These are phyloP conservation scores for Bugulina stolonifera DNA, from an alignment of 2,888 invertebrate genomes.

Conservation along the genomic window DNA sequence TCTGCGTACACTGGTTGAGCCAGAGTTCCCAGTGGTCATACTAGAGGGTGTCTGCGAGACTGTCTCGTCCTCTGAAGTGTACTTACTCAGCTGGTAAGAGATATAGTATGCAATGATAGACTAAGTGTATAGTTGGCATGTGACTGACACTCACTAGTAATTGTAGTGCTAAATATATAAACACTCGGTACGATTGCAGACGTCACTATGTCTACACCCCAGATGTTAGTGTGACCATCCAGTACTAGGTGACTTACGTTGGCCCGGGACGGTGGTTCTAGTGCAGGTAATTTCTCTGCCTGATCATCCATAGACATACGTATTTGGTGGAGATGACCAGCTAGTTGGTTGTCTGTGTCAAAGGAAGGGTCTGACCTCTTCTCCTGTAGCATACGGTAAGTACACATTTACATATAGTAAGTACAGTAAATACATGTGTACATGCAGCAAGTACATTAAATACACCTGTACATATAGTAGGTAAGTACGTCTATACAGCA, in stretches of 20 bases:
- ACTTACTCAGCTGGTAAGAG: background rate
- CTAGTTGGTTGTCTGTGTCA: slow-evolving; percentile 16
- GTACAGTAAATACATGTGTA: no score
- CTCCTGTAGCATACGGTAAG: background rate
- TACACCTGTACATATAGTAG: background rate
- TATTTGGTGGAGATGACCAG: slow-evolving; percentile 14
- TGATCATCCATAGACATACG: slow-evolving; percentile 23
- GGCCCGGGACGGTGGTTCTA: background rate
- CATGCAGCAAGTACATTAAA: background rate
- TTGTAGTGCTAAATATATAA: no score
- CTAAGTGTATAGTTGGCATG: no score
- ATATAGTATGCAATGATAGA: no score
- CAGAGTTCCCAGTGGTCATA: background rate
- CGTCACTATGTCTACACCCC: no score
- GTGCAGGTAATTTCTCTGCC: background rate
- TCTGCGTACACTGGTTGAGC: background rate
- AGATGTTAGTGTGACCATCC: no score
- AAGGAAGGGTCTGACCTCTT: slow-evolving; percentile 5
- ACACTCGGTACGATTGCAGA: no score
- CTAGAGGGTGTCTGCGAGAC: slow-evolving; percentile 8
- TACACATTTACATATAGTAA: background rate
- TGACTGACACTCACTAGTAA: no score
- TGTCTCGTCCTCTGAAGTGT: slow-evolving; percentile 10
- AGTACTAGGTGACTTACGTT: background rate
- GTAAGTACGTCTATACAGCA: background rate